Base-by-base conservation (phyloP, 2,888 invertebrate genomes). In the Rotaria socialis region DNA sequence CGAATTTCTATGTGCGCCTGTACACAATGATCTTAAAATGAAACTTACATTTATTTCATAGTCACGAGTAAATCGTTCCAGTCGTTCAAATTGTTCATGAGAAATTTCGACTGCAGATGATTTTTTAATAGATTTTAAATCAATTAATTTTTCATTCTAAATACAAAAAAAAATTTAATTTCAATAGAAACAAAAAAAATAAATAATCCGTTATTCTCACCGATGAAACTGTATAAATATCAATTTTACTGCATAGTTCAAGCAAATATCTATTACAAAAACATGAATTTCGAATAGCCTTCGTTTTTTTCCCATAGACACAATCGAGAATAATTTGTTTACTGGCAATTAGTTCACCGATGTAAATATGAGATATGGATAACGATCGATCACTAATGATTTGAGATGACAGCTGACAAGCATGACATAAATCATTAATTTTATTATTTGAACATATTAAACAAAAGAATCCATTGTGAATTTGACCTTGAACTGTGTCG, bases 211-310 rank as follows among this genome's bases (percentile, higher is more conserved):
- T 16, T 52, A 52, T 24, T 22, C 56, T 56, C 24, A 56, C 56
- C 24, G 14, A 56, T 56, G 22, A 56, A 56, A 41, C 35, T 19
- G 35, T 27, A 67, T 7, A 5, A 27, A 27, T 16, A 35, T 67
- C 19, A 6, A 19, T 67, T 7, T 35, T 11, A 10, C 5, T 4
- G n/a, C 47, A 80, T 47, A 80, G 11, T 80, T 80, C 80, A n/a
- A 80, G 47, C 14, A 80, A 47, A 47, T 80, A 47, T 47, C 47
- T 43, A 80, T 80, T 47, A 8, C 47, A 80, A 80, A 80, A 80
- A 80, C 80, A 80, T 47, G 80, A 80, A 80, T 80, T 80, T 80
- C n/a, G 47, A 14, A 80, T 80, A 47, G 22, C 4, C n/a, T 11
- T 7, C 0, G 19, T 41, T 47, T 22, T 10, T 80, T 24, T 80